phyloP scores from a whole-genome alignment of 2,113 vertebrate species.

The Procavia capensis region DNA sequence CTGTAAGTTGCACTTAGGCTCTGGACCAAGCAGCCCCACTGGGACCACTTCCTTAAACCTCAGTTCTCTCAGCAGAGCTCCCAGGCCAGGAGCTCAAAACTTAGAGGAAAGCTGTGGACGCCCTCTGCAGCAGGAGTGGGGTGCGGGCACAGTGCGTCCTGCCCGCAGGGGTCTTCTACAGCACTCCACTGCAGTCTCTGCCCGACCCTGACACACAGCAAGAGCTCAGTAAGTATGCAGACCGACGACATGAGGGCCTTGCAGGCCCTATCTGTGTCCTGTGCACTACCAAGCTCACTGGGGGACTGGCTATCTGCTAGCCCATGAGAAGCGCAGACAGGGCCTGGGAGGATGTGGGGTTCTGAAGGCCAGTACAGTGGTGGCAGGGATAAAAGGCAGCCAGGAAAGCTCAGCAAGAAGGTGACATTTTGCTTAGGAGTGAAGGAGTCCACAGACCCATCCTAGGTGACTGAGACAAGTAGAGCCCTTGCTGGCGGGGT shows the following conservation, averaged over 20 bases:
- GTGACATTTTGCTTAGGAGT: background rate
- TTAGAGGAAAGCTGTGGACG: background rate
- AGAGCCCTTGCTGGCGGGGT: background rate
- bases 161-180: background rate
- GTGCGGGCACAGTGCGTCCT: background rate
- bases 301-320: too few species aligned
- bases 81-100: rapidly evolving
- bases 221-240: background rate
- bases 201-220: background rate
- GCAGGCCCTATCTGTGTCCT: background rate
- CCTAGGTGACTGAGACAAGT: background rate
- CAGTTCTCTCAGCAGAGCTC: background rate
- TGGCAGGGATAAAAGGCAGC: background rate
- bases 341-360: background rate
- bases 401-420: background rate
- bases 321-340: background rate
- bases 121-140: background rate
- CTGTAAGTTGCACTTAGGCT: conserved; percentile 31
- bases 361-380: background rate
- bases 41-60: background rate
- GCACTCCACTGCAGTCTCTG: background rate
- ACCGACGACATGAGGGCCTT: background rate
- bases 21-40: background rate
- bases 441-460: background rate
- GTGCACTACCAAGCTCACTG: background rate